A percentile compares a stretch with the other conserved stretches of the same genome.
These are phyloP conservation scores for Eupithecia vulgata DNA, from an alignment of 2,888 invertebrate genomes.

Conservation along the genomic window DNA sequence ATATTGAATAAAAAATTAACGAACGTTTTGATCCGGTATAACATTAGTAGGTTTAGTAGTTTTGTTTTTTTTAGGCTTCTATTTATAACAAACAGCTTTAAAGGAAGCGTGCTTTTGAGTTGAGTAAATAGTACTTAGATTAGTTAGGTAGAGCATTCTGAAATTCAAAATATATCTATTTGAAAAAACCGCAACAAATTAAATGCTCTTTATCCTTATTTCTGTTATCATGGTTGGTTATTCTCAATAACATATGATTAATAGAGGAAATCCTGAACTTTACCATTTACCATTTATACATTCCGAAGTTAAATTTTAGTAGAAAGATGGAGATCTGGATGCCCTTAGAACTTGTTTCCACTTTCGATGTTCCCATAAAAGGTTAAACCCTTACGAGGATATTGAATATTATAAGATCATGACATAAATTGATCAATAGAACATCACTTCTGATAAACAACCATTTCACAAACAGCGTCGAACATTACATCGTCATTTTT, in stretches of 20 bases:
- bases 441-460: background rate
- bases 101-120: background rate
- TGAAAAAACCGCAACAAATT: too few species aligned
- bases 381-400: background rate
- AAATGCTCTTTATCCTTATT: too few species aligned
- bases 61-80: background rate
- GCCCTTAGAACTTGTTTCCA: too few species aligned
- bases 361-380: background rate
- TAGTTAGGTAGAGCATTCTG: background rate
- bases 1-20: slow-evolving; percentile 18
- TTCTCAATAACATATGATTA: too few species aligned
- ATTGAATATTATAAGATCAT: background rate
- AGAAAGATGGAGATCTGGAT: too few species aligned
- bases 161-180: too few species aligned
- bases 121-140: background rate
- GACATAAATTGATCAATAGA: background rate
- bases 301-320: too few species aligned
- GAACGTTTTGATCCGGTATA: slow-evolving; percentile 23
- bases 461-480: background rate
- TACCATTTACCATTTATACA: too few species aligned
- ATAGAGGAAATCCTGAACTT: too few species aligned
- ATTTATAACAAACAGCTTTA: background rate
- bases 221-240: too few species aligned
- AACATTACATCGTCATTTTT: background rate
- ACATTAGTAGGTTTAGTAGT: background rate